Evolutionary conservation across 2,888 invertebrate species (phyloP), one percentile per base, ranked within the genome.

Genomic region (Parasteatoda lunata): DNA sequence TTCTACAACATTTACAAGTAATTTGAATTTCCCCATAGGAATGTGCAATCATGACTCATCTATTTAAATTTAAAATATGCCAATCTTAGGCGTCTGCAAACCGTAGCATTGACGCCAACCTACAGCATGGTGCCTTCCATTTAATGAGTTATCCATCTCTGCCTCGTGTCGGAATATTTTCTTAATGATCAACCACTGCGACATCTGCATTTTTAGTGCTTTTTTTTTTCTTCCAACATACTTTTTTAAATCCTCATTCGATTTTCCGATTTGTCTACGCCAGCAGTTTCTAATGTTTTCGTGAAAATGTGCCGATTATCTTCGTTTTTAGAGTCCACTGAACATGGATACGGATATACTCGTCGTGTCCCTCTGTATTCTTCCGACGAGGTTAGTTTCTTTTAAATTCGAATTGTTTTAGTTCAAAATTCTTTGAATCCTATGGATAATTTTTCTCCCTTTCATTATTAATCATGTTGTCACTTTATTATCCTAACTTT

Each of bases 171-270:
- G 59, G 59, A n/a, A 78, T 66, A 70, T 71, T 47, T 80, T 80
- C 30, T 85, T 85, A 85, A 85, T 80, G 80, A 85, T 64, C 80
- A 47, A 76, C 85, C 45, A 77, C 68, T 51, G 85, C 45, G 80
- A 76, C 76, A 85, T 85, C 77, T 80, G 65, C 85, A 85, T 85
- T 48, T 59, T 15, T 47, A 68, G 15, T 64, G 49, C 45, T 47
- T 75, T 65, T 70, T 51, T 11, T 65, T 47, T 65, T 66, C 76
- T 66, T 71, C 11, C 48, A 69, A 47, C 52, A 75, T 52, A 48
- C 69, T n/a, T 54, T 15, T 5, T 15, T 80, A 76, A 76, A 47
- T 70, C 79, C 65, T 64, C 80, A 79, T 13, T 73, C 64, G 51
- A 66, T n/a, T 75, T 70, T 65, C 3, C 15, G 47, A 13, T 49